Base-by-base conservation (phyloP, 2,797 vertebrate species). In the Bradypodion ventrale region DNA sequence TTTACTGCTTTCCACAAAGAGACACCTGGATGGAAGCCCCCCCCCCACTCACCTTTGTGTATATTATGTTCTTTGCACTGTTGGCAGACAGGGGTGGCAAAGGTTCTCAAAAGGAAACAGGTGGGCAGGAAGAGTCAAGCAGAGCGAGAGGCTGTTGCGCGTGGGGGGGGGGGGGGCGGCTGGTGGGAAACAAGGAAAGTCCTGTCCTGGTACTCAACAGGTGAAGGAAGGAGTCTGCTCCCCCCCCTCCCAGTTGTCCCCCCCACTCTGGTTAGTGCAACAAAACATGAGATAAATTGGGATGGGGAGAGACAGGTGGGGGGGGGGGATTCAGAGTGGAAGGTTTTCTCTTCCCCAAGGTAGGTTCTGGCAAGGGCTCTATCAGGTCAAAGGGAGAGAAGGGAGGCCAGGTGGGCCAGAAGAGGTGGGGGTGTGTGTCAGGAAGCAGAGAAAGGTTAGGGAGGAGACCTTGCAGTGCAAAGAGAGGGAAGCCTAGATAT, bases 151-250 rank as follows among this genome's bases (percentile, higher is more conserved):
- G 12, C 8, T n/a, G 44, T 3, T 19, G 3, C n/a, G 2, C 4
- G 1, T n/a, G n/a, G n/a, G 12, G 21, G 23, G 15, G 27, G 1
- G 2, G 29, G 0, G 3, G 59, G 1, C 5, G 2, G 59, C 56
- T n/a, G n/a, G n/a, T n/a, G n/a, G n/a, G 27, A 15, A 7, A 40
- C 5, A 25, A 2, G 27, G 7, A 5, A 16, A 73, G 32, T 9
- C 68, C 25, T 37, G 1, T 25, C 21, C 27, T 3, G 12, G 7
- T 2, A 23, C 19, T 44, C n/a, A 7, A 1, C 2, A 19, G 8
- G 23, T 15, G 68, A 35, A 46, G n/a, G 59, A 9, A 46, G 19
- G 21, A 7, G 8, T 69, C 19, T 1, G 9, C 80, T 4, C 15
- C 2, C 27, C 46, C 12, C 29, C 40, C 4, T n/a, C n/a, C n/a